Percentiles rank a stretch among this genome's conserved stretches.
These are phyloP conservation scores for Rhinoptilus africanus DNA, from an alignment of 2,113 vertebrate species.

Conservation along the genomic window DNA sequence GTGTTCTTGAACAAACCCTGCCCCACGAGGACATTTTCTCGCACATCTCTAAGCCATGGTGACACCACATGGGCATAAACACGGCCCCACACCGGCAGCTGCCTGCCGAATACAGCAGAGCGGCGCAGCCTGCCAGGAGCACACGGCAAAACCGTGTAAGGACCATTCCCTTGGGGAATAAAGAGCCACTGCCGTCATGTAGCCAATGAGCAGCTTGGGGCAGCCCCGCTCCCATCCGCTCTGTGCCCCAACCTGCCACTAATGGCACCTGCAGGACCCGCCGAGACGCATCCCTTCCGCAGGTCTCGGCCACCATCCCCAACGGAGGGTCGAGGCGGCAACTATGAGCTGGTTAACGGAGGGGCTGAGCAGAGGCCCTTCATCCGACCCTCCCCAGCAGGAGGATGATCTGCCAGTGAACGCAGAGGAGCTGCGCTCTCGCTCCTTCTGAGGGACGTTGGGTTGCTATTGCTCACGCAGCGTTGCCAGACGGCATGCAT, in stretches of 20 bases:
- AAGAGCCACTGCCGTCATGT: fast-evolving
- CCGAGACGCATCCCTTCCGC: fast-evolving
- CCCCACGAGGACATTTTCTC: fast-evolving
- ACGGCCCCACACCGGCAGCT: not conserved
- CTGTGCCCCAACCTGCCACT: not conserved
- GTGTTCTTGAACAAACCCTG: not conserved
- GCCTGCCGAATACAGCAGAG: not conserved
- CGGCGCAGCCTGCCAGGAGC: not conserved
- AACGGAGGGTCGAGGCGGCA: not conserved
- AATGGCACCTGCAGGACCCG: not conserved
- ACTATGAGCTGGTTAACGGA: not conserved
- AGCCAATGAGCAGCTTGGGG: not conserved
- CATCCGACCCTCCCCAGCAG: not conserved
- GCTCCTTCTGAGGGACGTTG: fast-evolving
- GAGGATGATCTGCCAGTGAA: not conserved
- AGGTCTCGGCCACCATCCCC: not conserved
- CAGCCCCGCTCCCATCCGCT: not conserved
- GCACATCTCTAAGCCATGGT: not conserved
- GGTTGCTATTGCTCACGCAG: too few relatives aligned
- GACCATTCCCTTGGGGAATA: not conserved
- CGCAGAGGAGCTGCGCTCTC: fast-evolving
- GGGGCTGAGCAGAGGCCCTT: not conserved
- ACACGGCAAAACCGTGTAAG: not conserved
- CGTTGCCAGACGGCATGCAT: fast-evolving
- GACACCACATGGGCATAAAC: fast-evolving